Evolutionary conservation across 2,113 vertebrate species (phyloP).

Genomic region (Myxocyprinus asiaticus): DNA sequence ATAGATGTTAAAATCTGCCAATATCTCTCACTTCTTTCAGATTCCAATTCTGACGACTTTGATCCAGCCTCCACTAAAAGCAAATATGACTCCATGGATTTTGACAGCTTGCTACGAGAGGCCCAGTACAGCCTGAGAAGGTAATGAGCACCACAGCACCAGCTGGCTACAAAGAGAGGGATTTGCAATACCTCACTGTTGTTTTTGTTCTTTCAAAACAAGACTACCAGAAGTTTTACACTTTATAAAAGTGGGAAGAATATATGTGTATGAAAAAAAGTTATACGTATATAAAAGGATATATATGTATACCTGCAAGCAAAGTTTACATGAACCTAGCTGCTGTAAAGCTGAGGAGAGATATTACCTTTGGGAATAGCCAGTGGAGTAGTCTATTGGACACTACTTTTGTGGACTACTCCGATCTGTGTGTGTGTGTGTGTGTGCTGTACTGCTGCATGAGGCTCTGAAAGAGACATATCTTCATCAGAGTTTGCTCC

Average conservation of each 20-base stretch:
- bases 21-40: conserved; percentile 71
- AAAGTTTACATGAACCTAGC: conserved; percentile 99
- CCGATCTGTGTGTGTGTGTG: conserved; percentile 42
- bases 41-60: conserved; percentile 98
- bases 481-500: conserved; percentile 67
- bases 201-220: conserved; percentile 78
- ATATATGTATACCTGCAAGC: conserved; percentile 74
- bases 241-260: conserved; percentile 78
- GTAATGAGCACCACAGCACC: conserved; percentile 84
- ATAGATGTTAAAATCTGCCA: too few relatives aligned
- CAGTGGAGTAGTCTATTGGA: conserved; percentile 58
- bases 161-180: conserved; percentile 66
- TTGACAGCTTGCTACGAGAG: conserved; percentile 98
- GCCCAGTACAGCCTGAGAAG: conserved; percentile 96
- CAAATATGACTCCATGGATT: conserved; percentile 99
- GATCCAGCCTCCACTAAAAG: conserved; percentile 98
- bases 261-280: conserved; percentile 52
- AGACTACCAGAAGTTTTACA: conserved; percentile 89
- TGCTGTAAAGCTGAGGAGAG: conserved; percentile 81
- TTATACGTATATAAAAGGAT: conserved; percentile 53
- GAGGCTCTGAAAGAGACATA: conserved; percentile 62
- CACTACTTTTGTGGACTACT: conserved; percentile 65
- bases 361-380: conserved; percentile 66
- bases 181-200: conserved; percentile 74
- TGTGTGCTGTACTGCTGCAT: conserved; percentile 61